A percentile compares a stretch with the other conserved stretches of the same genome.
Evolutionary conservation across 2,888 invertebrate species (phyloP).

Genomic region (Lapara coniferarum): DNA sequence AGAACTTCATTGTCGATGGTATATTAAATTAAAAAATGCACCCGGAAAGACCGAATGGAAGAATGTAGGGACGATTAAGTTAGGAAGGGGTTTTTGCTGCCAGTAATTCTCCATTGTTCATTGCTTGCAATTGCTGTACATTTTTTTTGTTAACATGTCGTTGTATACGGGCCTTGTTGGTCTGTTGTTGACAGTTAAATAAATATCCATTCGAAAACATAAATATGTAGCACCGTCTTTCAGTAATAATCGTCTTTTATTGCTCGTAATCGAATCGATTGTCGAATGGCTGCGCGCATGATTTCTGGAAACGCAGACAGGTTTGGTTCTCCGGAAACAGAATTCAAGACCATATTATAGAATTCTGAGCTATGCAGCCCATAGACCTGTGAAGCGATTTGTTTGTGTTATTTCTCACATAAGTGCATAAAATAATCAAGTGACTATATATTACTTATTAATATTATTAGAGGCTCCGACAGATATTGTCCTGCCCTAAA

Average conservation of each 20-base stretch:
- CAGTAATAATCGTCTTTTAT: neutral
- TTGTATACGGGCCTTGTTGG: neutral
- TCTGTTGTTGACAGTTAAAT: neutral
- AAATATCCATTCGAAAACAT: neutral
- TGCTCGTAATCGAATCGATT: neutral
- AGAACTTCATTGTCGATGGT: conserved; percentile 58
- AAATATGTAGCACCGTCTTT: neutral
- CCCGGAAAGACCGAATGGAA: conserved; percentile 49
- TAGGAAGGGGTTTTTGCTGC: conserved; percentile 20
- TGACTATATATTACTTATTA: too few species aligned
- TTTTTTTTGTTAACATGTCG: neutral
- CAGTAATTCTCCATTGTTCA: conserved; percentile 40
- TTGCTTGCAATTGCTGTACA: conserved; percentile 24
- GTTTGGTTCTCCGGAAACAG: too few species aligned
- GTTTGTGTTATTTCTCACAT: too few species aligned
- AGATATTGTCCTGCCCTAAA: too few species aligned
- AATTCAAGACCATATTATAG: too few species aligned
- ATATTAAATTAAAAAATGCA: conserved; percentile 57
- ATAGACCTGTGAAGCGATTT: too few species aligned
- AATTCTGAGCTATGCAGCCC: too few species aligned
- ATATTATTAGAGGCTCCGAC: too few species aligned
- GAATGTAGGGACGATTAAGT: conserved; percentile 32
- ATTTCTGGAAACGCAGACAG: neutral
- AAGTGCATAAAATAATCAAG: too few species aligned
- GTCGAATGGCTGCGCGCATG: neutral